Evolutionary conservation across 2,113 vertebrate genomes (phyloP).

Genomic region (Asarcornis scutulata): DNA sequence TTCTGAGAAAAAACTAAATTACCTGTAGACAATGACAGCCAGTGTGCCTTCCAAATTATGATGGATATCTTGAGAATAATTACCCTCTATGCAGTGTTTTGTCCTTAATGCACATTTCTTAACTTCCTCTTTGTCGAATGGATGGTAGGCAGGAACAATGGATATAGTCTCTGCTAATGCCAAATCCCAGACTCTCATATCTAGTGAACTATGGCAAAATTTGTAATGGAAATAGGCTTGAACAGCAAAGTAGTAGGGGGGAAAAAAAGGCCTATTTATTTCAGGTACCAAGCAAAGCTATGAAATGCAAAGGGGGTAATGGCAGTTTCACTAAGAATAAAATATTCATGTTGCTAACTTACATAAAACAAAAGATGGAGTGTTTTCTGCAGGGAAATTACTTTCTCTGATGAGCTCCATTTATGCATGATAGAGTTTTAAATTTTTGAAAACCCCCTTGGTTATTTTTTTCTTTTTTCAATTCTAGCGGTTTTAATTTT

Average conservation of each 20-base stretch:
- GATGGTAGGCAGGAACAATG: not conserved
- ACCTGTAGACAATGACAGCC: not conserved
- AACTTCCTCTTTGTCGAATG: not conserved
- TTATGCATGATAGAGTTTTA: slow-evolving; percentile 87
- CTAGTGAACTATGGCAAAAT: not conserved
- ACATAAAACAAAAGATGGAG: slow-evolving; percentile 87
- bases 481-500: slow-evolving; percentile 79
- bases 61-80: not conserved
- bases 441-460: slow-evolving; percentile 85
- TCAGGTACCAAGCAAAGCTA: slow-evolving; percentile 45
- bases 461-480: slow-evolving; percentile 80
- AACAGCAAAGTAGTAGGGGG: slow-evolving; percentile 13
- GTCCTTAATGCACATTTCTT: not conserved
- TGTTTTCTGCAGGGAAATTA: slow-evolving; percentile 86
- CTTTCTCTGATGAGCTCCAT: slow-evolving; percentile 83
- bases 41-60: not conserved
- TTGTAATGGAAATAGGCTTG: slow-evolving; percentile 56
- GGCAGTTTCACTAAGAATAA: slow-evolving; percentile 76
- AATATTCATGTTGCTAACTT: slow-evolving; percentile 86
- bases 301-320: slow-evolving; percentile 69
- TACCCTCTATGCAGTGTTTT: not conserved
- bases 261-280: slow-evolving; percentile 35
- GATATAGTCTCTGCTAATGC: not conserved
- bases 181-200: slow-evolving; percentile 10
- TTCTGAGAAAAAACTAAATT: not conserved